Evolutionary conservation across 2,888 invertebrate species (phyloP), one percentile per base, ranked within the genome.

Genomic region (Pomacea canaliculata): DNA sequence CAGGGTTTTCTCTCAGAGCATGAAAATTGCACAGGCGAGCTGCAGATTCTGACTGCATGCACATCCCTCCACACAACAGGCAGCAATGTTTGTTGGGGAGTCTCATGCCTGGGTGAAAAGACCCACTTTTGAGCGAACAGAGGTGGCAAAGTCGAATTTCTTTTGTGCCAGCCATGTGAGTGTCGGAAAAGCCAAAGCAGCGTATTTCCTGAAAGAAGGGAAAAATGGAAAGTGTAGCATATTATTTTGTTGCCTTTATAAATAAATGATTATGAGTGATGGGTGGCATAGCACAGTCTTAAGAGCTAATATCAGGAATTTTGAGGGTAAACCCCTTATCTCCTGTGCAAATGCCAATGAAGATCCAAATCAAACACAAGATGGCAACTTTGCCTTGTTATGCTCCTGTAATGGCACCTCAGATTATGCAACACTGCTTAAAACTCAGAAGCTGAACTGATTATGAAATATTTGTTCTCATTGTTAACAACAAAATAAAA

Each of bases 41-140:
- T 12, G 23, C 60, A 27, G 16, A 4, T 46, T 51, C 19, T 51
- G 27, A 63, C 4, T 37, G 48, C 16, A 66, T 66, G 48, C n/a
- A 48, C 37, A 73, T 65, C 59, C 73, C 70, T 3, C 83, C 82
- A 79, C 85, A 85, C 13, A 83, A 73, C 7, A 83, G 78, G 78
- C 85, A 85, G 80, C 80, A 82, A 56, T 76, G 67, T n/a, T 83
- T 78, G 70, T 82, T 83, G 46, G 63, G 70, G 71, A 78, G 80
- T n/a, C 48, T 68, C 60, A 79, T 73, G 62, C 76, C 75, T 16
- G 85, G 83, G 70, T 80, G 79, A 69, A 76, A 81, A 13, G 73
- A 71, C 2, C 82, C 76, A 27, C 46, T 68, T 1, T 70, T 65
- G 9, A 71, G 71, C 16, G 77, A 69, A 70, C 85, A 85, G 51